A percentile compares a stretch with the other conserved stretches of the same genome.
These are phyloP conservation scores for Indicator indicator DNA, from an alignment of 2,113 vertebrate species.

Conservation along the genomic window DNA sequence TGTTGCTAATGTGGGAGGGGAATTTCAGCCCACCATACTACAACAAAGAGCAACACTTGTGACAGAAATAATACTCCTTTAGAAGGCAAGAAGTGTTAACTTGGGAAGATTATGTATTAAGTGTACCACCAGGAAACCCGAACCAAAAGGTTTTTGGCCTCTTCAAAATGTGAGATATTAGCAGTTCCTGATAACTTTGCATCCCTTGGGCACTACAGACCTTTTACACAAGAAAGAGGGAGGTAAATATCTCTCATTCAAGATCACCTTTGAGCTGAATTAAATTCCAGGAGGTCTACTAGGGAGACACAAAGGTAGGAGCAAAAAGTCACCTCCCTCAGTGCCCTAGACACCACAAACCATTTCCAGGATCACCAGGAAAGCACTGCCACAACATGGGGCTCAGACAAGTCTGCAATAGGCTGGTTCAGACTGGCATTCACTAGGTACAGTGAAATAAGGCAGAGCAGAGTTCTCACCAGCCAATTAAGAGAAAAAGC, in stretches of 20 bases:
- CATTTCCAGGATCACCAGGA: not conserved
- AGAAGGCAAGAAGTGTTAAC: not conserved
- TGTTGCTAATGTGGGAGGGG: no score
- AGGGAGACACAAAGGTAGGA: not conserved
- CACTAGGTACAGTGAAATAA: not conserved
- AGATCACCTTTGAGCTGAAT: not conserved
- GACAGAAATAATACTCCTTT: not conserved
- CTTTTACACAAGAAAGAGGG: not conserved
- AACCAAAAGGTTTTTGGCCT: not conserved
- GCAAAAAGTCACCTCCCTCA: not conserved
- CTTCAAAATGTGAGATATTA: not conserved
- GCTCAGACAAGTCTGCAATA: not conserved
- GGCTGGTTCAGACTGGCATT: rapidly evolving
- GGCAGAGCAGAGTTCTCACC: not conserved
- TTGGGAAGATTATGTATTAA: not conserved
- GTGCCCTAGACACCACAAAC: not conserved
- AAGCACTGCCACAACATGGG: not conserved
- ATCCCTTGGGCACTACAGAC: not conserved
- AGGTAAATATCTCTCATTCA: not conserved
- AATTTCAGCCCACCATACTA: no score
- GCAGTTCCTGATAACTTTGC: not conserved
- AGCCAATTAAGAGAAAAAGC: not conserved
- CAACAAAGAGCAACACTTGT: not conserved
- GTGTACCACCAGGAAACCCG: not conserved
- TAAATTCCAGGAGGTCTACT: not conserved